A percentile compares a stretch with the other conserved stretches of the same genome.
Evolutionary conservation across 2,113 vertebrate species (phyloP).

Genomic region (Elephas maximus): DNA sequence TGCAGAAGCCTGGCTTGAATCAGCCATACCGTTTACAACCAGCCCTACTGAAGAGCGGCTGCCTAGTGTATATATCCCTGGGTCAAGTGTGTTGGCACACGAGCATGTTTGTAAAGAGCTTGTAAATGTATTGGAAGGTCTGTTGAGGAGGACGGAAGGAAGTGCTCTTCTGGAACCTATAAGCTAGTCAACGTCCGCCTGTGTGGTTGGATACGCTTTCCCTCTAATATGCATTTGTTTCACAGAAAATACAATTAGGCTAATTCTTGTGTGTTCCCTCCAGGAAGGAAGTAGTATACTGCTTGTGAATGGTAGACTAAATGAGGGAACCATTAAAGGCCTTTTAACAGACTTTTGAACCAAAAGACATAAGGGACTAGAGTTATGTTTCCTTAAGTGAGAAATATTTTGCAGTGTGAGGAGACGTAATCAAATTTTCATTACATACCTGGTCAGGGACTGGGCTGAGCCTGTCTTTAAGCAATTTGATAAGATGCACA

Average conservation of each 20-base stretch:
- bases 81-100: conserved; percentile 36
- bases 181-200: not conserved
- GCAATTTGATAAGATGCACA: conserved; percentile 79
- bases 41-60: conserved; percentile 27
- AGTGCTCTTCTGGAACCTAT: conserved; percentile 39
- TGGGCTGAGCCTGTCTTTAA: conserved; percentile 85
- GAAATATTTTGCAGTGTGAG: conserved; percentile 81
- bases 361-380: conserved; percentile 75
- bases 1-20: conserved; percentile 63
- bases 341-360: conserved; percentile 85
- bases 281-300: conserved; percentile 78
- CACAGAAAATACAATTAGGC: conserved; percentile 75
- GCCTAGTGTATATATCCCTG: not conserved
- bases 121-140: not conserved
- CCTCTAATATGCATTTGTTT: conserved; percentile 63
- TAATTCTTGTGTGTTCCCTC: conserved; percentile 80
- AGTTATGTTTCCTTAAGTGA: conserved; percentile 84
- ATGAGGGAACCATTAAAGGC: conserved; percentile 77
- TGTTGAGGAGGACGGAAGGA: conserved; percentile 50
- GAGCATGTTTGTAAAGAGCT: conserved; percentile 34
- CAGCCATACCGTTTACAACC: conserved; percentile 37
- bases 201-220: conserved; percentile 56
- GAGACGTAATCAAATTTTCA: conserved; percentile 83
- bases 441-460: conserved; percentile 84
- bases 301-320: conserved; percentile 74